Base-by-base conservation (phyloP, 2,797 vertebrate genomes). In the Masticophis lateralis region DNA sequence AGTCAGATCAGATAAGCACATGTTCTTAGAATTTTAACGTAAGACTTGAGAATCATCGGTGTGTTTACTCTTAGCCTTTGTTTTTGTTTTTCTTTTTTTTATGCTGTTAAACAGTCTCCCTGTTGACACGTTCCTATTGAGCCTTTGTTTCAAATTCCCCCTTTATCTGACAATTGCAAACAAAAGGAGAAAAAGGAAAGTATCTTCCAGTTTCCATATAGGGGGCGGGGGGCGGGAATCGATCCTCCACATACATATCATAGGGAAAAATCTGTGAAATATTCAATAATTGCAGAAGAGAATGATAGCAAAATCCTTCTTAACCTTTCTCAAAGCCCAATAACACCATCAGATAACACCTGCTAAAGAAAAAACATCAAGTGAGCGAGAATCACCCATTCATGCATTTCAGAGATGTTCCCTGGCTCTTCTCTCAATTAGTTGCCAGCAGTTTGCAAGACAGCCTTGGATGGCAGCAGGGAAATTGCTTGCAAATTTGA, bases 321-420 rank as follows among this genome's bases (percentile, higher is more conserved):
- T 97, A 97, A 98, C 97, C 98, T 98, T 98, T 98, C 88, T 90
- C 56, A 86, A 94, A 96, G 95, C 89, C 97, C 96, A 98, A 98
- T 98, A 98, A 96, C 96, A 96, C 91, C 95, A 96, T 97, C 96
- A 55, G 5, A 95, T 97, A 97, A 97, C 97, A 98, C 97, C 97
- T 98, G 97, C 96, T 96, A 98, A 98, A 98, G 96, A 97, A 97
- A 97, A 47, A 97, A 98, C 98, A 98, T 98, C 96, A 97, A 97
- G 95, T 94, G 96, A 96, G 93, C 90, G 92, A 95, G 95, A 83
- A 95, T 96, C 95, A 96, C 83, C 87, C 94, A 74, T 96, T 96
- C 94, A 88, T 90, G 79, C 25, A 0, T 95, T 95, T 89, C 55
- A 94, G 92, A 91, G 95, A 96, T 95, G 95, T 95, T 96, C 74